Conservation (phyloP, 1,140 invertebrate species). For the Hyles euphorbiae region DNA sequence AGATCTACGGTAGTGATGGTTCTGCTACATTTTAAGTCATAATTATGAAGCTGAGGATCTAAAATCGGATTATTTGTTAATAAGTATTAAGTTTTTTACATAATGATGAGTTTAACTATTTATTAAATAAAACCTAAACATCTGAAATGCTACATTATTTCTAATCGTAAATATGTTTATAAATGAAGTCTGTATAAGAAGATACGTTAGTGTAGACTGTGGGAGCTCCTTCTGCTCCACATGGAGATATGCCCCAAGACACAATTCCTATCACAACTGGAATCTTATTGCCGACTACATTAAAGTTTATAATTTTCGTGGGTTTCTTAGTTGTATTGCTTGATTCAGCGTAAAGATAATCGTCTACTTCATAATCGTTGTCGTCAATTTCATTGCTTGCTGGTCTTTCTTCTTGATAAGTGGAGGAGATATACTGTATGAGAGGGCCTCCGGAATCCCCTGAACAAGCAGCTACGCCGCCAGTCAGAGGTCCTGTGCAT, state of each 20-base stretch:
- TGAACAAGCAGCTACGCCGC: conserved; percentile 77
- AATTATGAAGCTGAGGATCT: too few relatives aligned
- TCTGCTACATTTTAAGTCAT: too few relatives aligned
- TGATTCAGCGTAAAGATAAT: background rate
- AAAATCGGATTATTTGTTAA: too few relatives aligned
- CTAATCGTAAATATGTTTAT: conserved; percentile 30
- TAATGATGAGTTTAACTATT: too few relatives aligned
- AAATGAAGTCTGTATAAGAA: conserved; percentile 73
- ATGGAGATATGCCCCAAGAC: conserved; percentile 85
- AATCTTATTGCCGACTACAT: conserved; percentile 10
- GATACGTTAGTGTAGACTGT: conserved; percentile 84
- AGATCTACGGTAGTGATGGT: too few relatives aligned
- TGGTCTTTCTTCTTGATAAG: conserved; percentile 1
- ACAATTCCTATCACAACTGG: conserved; percentile 80
- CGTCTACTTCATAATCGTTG: background rate
- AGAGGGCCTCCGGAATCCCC: conserved; percentile 83
- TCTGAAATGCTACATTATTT: conserved; percentile 10
- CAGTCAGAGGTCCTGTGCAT: conserved; percentile 78
- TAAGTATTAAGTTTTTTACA: too few relatives aligned
- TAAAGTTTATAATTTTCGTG: background rate
- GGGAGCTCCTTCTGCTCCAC: conserved; percentile 78
- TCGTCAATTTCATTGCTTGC: conserved; percentile 3
- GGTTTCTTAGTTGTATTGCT: background rate
- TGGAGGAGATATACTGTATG: conserved; percentile 49
- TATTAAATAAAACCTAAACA: background rate